phyloP scores from a whole-genome alignment of 1,140 invertebrate species.

The Drosophila athabasca region DNA sequence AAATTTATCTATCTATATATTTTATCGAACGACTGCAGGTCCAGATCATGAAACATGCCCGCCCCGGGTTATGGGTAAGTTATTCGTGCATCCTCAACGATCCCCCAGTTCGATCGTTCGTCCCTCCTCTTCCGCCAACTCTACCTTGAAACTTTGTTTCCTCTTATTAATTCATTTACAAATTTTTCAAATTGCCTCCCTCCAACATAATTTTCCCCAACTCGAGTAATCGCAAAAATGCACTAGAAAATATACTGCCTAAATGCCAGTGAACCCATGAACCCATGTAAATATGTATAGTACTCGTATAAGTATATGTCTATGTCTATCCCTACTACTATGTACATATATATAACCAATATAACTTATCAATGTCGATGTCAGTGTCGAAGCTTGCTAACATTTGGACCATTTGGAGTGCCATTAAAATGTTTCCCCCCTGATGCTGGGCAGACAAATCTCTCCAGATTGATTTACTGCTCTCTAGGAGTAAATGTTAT shows the following conservation, averaged over 20 bases:
- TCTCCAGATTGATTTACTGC: too few relatives aligned
- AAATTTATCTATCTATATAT: slow-evolving; percentile 66
- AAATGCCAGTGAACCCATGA: slow-evolving; percentile 29
- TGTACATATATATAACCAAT: slow-evolving; percentile 6
- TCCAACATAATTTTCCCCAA: slow-evolving; percentile 43
- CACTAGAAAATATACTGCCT: slow-evolving; percentile 11
- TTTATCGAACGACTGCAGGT: slow-evolving; percentile 83
- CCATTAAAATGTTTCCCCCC: neutral
- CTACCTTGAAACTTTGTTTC: slow-evolving; percentile 29
- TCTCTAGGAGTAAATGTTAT: neutral
- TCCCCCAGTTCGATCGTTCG: neutral
- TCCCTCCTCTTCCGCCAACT: slow-evolving; percentile 8
- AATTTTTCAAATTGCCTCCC: neutral
- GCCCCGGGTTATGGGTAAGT: slow-evolving; percentile 84
- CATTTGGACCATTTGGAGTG: slow-evolving; percentile 13
- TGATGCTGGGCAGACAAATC: too few relatives aligned
- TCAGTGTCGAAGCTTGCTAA: slow-evolving; percentile 9
- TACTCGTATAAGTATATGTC: slow-evolving; percentile 14
- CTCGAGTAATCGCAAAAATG: slow-evolving; percentile 63
- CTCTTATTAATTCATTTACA: slow-evolving; percentile 31
- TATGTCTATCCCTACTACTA: neutral
- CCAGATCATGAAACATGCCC: slow-evolving; percentile 84
- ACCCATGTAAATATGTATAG: slow-evolving; percentile 56
- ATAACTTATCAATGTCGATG: slow-evolving; percentile 18
- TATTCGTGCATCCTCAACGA: slow-evolving; percentile 37